Conservation (phyloP, 2,797 vertebrate genomes). For the Centroberyx gerrardi region DNA sequence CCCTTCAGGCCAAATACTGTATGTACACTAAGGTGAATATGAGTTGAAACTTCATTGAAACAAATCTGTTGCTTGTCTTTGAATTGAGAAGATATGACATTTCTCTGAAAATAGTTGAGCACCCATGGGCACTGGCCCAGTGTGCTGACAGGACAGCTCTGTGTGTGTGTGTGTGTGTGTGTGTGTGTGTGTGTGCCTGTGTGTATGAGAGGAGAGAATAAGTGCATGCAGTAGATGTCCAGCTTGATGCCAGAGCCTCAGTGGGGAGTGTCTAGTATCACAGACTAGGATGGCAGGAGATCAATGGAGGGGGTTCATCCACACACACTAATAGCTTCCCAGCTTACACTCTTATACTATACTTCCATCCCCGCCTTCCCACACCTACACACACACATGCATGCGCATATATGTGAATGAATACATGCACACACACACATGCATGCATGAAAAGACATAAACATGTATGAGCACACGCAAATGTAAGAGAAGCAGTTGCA, state of each 20-base stretch:
- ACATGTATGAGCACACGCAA: too few species aligned
- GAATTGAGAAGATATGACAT: slow-evolving; percentile 65
- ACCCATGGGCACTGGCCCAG: slow-evolving; percentile 39
- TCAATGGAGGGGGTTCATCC: slow-evolving; percentile 58
- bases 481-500: too few species aligned
- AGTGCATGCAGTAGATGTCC: slow-evolving; percentile 45
- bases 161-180: slow-evolving; percentile 16
- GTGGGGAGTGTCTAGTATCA: slow-evolving; percentile 49
- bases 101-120: slow-evolving; percentile 46
- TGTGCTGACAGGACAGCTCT: slow-evolving; percentile 46
- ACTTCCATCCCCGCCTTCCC: slow-evolving; percentile 8
- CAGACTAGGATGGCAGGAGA: slow-evolving; percentile 62
- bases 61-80: slow-evolving; percentile 43
- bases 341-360: slow-evolving; percentile 40
- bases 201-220: background rate
- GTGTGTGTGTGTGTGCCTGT: slow-evolving; percentile 3
- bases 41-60: slow-evolving; percentile 26
- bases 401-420: background rate
- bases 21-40: slow-evolving; percentile 32
- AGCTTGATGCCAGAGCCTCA: slow-evolving; percentile 42
- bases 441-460: background rate
- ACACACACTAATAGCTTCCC: slow-evolving; percentile 38
- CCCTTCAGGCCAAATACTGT: slow-evolving; percentile 20
- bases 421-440: slow-evolving; percentile 8
- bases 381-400: slow-evolving; percentile 14